phyloP scores from a whole-genome alignment of 2,113 vertebrate genomes.

The Hippocampus barbouri region DNA sequence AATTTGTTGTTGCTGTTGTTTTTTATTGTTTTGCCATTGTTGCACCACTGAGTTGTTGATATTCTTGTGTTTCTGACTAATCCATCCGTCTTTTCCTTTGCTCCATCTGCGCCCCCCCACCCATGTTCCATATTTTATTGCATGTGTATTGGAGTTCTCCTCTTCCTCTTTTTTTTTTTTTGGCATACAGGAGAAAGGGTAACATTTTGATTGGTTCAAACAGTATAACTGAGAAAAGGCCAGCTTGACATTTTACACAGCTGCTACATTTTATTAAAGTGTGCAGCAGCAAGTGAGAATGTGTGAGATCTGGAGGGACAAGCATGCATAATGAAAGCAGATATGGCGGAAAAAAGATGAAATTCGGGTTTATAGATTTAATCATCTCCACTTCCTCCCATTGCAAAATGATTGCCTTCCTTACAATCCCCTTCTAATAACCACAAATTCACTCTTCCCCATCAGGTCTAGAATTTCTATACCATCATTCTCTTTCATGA shows the following conservation, averaged over 20 bases:
- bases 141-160: conserved; percentile 20
- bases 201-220: conserved; percentile 63
- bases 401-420: conserved; percentile 11
- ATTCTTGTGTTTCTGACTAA: neutral
- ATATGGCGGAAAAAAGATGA: conserved; percentile 28
- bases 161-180: conserved; percentile 26
- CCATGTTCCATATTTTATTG: conserved; percentile 12
- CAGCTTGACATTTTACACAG: conserved; percentile 68
- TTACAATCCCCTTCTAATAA: conserved; percentile 10
- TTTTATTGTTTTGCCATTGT: no score
- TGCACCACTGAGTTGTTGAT: no score
- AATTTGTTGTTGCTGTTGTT: no score
- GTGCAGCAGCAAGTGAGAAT: conserved; percentile 10
- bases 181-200: conserved; percentile 36
- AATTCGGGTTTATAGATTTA: conserved; percentile 25
- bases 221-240: conserved; percentile 60
- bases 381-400: conserved; percentile 2
- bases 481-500: neutral
- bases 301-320: conserved; percentile 26
- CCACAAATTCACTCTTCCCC: conserved; percentile 9
- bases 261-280: conserved; percentile 59
- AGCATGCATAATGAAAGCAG: conserved; percentile 28
- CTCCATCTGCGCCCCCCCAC: neutral
- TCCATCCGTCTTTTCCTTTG: neutral
- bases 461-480: conserved; percentile 7